Evolutionary conservation across 2,888 invertebrate species (phyloP).

Genomic region (Scelioninae gen. 1): DNA sequence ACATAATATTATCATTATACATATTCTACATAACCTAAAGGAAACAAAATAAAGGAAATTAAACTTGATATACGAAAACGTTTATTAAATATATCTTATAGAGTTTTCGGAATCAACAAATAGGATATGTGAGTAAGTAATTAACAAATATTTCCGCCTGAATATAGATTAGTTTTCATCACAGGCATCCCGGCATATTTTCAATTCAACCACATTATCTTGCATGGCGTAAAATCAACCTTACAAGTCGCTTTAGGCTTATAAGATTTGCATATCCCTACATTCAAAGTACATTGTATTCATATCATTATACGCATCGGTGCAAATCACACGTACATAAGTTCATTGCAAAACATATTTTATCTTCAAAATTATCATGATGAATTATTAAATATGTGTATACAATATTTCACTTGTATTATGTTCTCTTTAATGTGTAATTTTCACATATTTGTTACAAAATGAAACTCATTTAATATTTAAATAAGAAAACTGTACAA

Average conservation of each 20-base stretch:
- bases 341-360: constrained; percentile 38
- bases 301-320: constrained; percentile 58
- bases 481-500: too few species aligned
- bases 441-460: neutral
- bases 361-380: constrained; percentile 34
- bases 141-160: constrained; percentile 8
- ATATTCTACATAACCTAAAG: too few species aligned
- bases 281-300: constrained; percentile 60
- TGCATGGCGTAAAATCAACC: constrained; percentile 57
- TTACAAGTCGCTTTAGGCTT: constrained; percentile 62
- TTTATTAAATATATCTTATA: too few species aligned
- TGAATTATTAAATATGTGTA: constrained; percentile 27
- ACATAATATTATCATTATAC: too few species aligned
- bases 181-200: constrained; percentile 41
- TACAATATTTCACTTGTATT: constrained; percentile 18
- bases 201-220: constrained; percentile 51
- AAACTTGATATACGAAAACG: too few species aligned
- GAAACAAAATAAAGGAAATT: too few species aligned
- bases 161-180: constrained; percentile 39
- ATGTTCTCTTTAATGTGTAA: neutral
- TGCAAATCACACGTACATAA: constrained; percentile 53
- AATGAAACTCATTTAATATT: too few species aligned
- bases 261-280: constrained; percentile 65
- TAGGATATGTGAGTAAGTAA: neutral
- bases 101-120: too few species aligned